Evolutionary conservation across 2,113 vertebrate genomes (phyloP), one percentile per base, ranked within the genome.

Genomic region (Entomyzon cyanotis): DNA sequence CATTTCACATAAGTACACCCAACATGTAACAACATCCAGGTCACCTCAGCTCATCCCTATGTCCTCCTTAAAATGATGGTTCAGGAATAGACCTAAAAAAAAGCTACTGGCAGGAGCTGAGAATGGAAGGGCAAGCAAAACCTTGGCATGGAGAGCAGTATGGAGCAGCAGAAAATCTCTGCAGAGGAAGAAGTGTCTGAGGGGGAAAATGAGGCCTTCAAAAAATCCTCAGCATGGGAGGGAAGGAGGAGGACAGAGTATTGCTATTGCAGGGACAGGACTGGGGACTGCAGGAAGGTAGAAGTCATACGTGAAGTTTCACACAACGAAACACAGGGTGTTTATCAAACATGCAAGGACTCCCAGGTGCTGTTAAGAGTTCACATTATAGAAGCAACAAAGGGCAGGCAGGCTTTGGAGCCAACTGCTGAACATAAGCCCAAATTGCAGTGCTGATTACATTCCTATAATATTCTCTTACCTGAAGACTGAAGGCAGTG

Each of bases 81-180:
- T 82, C 21, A 23, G 31, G 33, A 39, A 69, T 35, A 27, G 2
- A 49, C 10, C 11, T 27, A 23, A 21, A 24, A 30, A 49, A 23
- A 30, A 63, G 47, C 30, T 63, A 42, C 30, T 89, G 56, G 35
- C 28, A 25, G 27, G 44, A 90, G 41, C 58, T 39, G 27, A 82
- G 74, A 63, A 71, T 6, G 37, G 49, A 94, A 91, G 58, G 44
- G 25, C n/a, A 87, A 90, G 87, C 31, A 89, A 84, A 95, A 58
- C 37, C 18, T 69, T 80, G 70, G 82, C 78, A 65, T 2, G 19
- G 42, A 59, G 16, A 75, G 35, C 30, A 79, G 22, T 14, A 47
- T 1, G 9, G 37, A 90, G 62, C 5, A 91, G 37, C 37, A 85
- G 42, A 78, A 46, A 59, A 75, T 5, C 41, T 63, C 58, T 65